phyloP scores from a whole-genome alignment of 1,140 invertebrate species.

The Drosophila auraria region DNA sequence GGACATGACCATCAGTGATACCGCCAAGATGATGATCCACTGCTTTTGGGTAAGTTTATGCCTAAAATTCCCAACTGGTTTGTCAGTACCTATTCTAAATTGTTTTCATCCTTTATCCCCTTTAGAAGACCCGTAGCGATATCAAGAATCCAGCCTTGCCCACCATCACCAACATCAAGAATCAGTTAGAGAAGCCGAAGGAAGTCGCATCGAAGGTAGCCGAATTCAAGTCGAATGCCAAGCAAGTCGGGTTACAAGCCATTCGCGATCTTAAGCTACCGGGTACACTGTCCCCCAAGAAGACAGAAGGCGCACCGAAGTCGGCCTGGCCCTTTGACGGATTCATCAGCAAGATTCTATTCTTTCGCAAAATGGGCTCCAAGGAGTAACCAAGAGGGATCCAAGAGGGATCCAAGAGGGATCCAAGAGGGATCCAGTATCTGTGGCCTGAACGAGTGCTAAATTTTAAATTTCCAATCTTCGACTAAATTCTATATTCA shows the following conservation, averaged over 20 bases:
- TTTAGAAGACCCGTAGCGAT: background rate
- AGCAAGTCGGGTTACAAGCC: background rate
- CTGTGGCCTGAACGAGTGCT: too few relatives aligned
- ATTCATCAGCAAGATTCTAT: background rate
- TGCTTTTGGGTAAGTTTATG: background rate
- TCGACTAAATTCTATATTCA: too few relatives aligned
- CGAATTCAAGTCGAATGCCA: background rate
- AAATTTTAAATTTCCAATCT: too few relatives aligned
- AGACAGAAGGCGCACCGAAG: background rate
- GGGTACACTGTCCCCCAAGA: background rate
- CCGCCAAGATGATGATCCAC: background rate
- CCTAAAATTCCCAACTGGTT: too few relatives aligned
- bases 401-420: too few relatives aligned
- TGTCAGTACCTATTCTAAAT: too few relatives aligned
- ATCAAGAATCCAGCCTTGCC: background rate
- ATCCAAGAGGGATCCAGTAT: too few relatives aligned
- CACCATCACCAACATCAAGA: too few relatives aligned
- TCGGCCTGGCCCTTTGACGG: background rate
- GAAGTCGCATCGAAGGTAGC: background rate
- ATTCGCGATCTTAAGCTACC: background rate
- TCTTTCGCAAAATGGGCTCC: too few relatives aligned
- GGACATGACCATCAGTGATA: background rate
- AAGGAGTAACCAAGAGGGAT: too few relatives aligned
- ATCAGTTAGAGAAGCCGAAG: background rate
- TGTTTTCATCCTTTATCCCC: too few relatives aligned